A percentile compares a stretch with the other conserved stretches of the same genome.
These are phyloP conservation scores for Ceriagrion tenellum DNA, from an alignment of 2,888 invertebrate genomes.

Conservation along the genomic window DNA sequence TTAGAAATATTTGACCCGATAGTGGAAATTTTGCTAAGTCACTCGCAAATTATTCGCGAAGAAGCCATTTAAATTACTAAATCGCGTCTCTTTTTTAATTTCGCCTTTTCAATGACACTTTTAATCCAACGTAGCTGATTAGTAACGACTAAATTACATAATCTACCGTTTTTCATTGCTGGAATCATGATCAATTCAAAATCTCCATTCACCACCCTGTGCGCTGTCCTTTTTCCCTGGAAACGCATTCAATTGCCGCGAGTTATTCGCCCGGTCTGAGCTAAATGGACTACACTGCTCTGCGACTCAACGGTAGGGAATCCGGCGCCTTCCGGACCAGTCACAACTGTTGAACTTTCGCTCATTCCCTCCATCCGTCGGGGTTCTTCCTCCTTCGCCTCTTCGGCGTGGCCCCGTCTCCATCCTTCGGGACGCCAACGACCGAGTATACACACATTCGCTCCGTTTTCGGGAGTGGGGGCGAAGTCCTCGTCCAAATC, in stretches of 20 bases:
- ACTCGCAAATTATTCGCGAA: too few species aligned
- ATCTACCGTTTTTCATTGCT: too few species aligned
- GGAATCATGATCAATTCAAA: too few species aligned
- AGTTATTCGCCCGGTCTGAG: neutral
- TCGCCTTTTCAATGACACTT: too few species aligned
- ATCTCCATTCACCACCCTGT: too few species aligned
- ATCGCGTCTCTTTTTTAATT: too few species aligned
- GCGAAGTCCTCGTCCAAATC: conserved; percentile 55
- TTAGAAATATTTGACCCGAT: too few species aligned
- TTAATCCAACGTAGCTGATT: too few species aligned
- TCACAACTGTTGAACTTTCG: neutral
- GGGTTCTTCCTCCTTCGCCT: neutral
- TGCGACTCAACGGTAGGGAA: neutral
- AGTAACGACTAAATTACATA: too few species aligned
- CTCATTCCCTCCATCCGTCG: neutral
- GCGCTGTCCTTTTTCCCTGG: neutral
- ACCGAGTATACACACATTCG: conserved; percentile 14
- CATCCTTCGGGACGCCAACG: neutral
- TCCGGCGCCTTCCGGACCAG: neutral
- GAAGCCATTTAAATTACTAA: too few species aligned
- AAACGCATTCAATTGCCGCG: neutral
- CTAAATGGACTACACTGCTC: neutral
- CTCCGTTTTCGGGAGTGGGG: neutral
- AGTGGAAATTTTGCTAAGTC: too few species aligned
- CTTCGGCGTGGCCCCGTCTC: neutral